These are phyloP conservation scores for Paedocypris sp. DNA, from an alignment of 2,113 vertebrate species.

Conservation along the genomic window DNA sequence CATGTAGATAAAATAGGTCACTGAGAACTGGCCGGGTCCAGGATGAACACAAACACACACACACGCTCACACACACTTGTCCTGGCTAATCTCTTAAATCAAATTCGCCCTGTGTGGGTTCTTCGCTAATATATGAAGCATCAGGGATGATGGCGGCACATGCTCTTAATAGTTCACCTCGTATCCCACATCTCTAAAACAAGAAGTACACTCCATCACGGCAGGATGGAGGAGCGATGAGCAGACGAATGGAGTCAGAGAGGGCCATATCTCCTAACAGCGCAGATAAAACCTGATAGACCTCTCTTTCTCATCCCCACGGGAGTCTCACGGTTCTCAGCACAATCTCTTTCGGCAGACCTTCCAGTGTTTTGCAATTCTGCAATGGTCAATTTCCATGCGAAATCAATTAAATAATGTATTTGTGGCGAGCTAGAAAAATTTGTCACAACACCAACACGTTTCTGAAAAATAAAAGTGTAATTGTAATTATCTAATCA, in stretches of 20 bases:
- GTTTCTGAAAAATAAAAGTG: too few species aligned
- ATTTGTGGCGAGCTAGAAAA: too few species aligned
- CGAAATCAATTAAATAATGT: too few species aligned
- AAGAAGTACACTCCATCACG: neutral
- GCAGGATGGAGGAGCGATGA: neutral
- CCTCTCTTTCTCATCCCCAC: neutral
- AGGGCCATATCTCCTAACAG: neutral
- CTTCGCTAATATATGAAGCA: neutral
- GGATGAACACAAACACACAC: slow-evolving; percentile 4
- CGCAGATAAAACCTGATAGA: neutral
- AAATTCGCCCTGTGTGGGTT: slow-evolving; percentile 3
- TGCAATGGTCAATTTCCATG: too few species aligned
- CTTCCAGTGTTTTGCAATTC: too few species aligned
- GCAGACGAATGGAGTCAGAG: neutral
- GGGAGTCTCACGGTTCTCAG: neutral
- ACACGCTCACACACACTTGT: neutral
- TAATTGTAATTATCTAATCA: too few species aligned
- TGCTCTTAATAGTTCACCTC: neutral
- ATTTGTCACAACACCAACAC: too few species aligned
- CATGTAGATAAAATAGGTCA: slow-evolving; percentile 33
- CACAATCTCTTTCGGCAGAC: too few species aligned
- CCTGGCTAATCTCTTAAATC: slow-evolving; percentile 13
- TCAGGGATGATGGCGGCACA: neutral
- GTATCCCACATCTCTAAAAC: neutral
- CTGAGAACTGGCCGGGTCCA: neutral